Percentiles rank a stretch among this genome's conserved stretches.
Conservation (phyloP, 2,113 vertebrate genomes). For the Cricetomys ansorgei region DNA sequence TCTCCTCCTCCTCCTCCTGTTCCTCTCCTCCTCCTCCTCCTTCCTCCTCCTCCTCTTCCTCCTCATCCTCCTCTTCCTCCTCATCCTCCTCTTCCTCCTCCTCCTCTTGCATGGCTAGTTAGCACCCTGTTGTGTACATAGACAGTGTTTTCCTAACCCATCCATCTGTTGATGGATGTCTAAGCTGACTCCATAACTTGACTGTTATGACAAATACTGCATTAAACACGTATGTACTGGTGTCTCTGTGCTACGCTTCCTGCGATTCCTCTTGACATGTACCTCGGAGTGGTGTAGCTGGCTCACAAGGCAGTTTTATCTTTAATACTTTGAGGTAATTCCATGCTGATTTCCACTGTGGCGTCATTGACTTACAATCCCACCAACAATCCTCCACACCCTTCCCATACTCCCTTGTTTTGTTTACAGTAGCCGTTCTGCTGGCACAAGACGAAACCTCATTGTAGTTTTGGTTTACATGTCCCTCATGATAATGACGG, state of each 20-base stretch:
- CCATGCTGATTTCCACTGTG: background rate
- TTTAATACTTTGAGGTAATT: background rate
- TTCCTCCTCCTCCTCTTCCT: too few species aligned
- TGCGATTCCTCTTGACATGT: background rate
- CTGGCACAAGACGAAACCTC: background rate
- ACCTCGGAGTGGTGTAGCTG: background rate
- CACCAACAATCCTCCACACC: background rate
- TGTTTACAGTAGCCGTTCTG: background rate
- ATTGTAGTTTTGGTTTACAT: background rate
- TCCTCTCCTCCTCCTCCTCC: too few species aligned
- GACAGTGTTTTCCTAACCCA: background rate
- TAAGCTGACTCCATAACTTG: background rate
- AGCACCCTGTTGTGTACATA: background rate
- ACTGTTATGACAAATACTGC: background rate
- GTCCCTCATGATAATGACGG: background rate
- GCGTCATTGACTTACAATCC: too few species aligned
- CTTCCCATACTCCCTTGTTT: background rate
- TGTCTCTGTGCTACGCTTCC: background rate
- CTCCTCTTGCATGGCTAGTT: background rate
- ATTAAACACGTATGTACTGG: background rate
- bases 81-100: too few species aligned
- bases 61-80: too few species aligned
- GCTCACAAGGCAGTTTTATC: background rate
- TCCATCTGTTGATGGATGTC: background rate
- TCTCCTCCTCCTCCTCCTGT: too few species aligned